Evolutionary conservation across 2,888 invertebrate species (phyloP), one percentile per base, ranked within the genome.

Genomic region (Sisyra nigra): DNA sequence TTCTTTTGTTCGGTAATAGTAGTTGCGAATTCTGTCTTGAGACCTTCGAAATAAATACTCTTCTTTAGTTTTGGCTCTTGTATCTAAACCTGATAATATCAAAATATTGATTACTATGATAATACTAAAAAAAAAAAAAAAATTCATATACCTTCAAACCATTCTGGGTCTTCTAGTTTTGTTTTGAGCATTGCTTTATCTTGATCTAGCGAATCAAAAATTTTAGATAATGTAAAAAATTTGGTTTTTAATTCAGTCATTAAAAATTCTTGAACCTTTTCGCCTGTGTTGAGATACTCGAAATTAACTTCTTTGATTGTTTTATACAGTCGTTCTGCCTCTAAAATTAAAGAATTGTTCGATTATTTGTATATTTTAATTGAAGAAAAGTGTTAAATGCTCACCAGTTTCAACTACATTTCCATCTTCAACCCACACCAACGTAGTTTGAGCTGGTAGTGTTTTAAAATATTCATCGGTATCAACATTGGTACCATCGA

Each of bases 31-130:
- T 48, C 88, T 72, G 53, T 85, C 86, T 57, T 84, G 85, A 11
- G 84, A 81, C 46, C 84, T 72, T 55, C 80, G 76, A 38, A 78
- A 74, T 80, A 88, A 79, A 50, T 81, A 82, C 49, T 82, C 81
- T 59, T 88, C 87, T 69, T 88, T 83, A n/a, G 76, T 80, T 56
- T 71, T 73, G 53, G 76, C 72, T 45, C 67, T 68, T 48, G 71
- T 67, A 50, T 76, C 75, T 49, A 78, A 60, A 49, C 76, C 78
- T 77, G 51, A 32, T 54, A 41, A 48, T 32, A 19, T 37, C 38
- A 47, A 42, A 30, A 41, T 18, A 31, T 3, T 39, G 3, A 39
- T 39, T 39, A 39, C 9, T 5, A 5, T 24, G 24, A 24, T 5
- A 24, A 24, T 24, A n/a, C n/a, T n/a, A n/a, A n/a, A n/a, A n/a